These are phyloP conservation scores for Lathronympha strigana DNA, from an alignment of 2,888 invertebrate genomes.

Conservation along the genomic window DNA sequence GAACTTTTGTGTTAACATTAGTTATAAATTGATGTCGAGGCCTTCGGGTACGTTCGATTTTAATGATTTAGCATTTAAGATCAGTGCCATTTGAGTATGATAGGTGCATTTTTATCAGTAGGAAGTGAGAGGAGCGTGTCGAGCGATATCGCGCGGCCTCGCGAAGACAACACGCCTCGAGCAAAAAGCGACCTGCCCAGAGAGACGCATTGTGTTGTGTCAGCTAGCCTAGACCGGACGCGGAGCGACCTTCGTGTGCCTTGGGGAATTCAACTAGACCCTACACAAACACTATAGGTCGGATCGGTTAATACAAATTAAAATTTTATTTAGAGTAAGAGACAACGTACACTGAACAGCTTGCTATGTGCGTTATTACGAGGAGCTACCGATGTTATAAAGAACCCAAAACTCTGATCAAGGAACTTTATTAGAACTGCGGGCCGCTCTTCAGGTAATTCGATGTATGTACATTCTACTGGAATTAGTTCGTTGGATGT, in stretches of 20 bases:
- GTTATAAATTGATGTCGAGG: too few relatives aligned
- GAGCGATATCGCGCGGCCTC: conserved; percentile 55
- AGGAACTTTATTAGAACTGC: too few relatives aligned
- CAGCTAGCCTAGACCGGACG: conserved; percentile 55
- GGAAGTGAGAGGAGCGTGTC: conserved; percentile 58
- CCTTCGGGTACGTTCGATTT: too few relatives aligned
- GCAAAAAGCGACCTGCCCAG: conserved; percentile 59
- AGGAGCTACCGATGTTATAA: too few relatives aligned
- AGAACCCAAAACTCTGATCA: too few relatives aligned
- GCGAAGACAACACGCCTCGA: conserved; percentile 48
- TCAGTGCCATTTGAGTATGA: not conserved
- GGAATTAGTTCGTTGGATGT: too few relatives aligned
- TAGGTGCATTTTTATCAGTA: conserved; percentile 44
- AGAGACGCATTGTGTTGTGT: conserved; percentile 61
- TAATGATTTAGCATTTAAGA: conserved; percentile 4
- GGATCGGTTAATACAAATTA: not conserved
- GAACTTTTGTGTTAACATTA: too few relatives aligned
- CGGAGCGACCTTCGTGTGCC: conserved; percentile 57
- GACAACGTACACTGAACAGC: too few relatives aligned
- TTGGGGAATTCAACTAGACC: conserved; percentile 57
- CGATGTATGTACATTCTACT: too few relatives aligned
- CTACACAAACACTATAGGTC: conserved; percentile 45
- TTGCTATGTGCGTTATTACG: too few relatives aligned
- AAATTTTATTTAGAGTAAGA: too few relatives aligned
- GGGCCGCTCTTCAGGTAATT: too few relatives aligned